A percentile compares a stretch with the other conserved stretches of the same genome.
Conservation (phyloP, 2,888 invertebrate genomes). For the Leucophenga maculata region DNA sequence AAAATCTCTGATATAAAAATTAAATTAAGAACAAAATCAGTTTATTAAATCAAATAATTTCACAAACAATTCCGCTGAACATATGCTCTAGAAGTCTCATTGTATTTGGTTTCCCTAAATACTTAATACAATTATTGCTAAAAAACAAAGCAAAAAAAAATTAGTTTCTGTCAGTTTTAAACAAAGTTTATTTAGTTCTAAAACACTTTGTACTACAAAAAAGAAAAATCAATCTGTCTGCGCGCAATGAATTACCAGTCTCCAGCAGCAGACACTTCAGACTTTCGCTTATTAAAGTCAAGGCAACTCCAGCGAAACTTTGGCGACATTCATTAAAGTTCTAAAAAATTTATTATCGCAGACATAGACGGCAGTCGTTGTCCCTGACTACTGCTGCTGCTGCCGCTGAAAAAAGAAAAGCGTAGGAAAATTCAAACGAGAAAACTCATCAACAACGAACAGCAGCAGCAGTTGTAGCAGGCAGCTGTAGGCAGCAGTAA, state of each 20-base stretch:
- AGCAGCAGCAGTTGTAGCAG: background rate
- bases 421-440: constrained; percentile 33
- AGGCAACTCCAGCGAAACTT: constrained; percentile 35
- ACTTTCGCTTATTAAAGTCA: constrained; percentile 18
- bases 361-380: background rate
- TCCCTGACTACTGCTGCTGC: constrained; percentile 32
- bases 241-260: constrained; percentile 5
- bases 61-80: too few relatives aligned
- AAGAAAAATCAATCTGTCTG: constrained; percentile 15
- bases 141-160: too few relatives aligned
- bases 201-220: too few relatives aligned
- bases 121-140: too few relatives aligned
- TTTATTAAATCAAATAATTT: too few relatives aligned
- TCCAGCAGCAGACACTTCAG: constrained; percentile 15
- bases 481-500: constrained; percentile 47
- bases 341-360: constrained; percentile 32
- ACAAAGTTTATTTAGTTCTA: too few relatives aligned
- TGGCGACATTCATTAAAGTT: constrained; percentile 48
- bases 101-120: too few relatives aligned
- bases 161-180: too few relatives aligned
- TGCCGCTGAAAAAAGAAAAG: constrained; percentile 42
- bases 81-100: too few relatives aligned
- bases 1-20: too few relatives aligned
- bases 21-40: too few relatives aligned
- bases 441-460: constrained; percentile 39